A percentile compares a stretch with the other conserved stretches of the same genome.
These are phyloP conservation scores for Drosophila miranda DNA, from an alignment of 1,140 invertebrate genomes.

Conservation along the genomic window DNA sequence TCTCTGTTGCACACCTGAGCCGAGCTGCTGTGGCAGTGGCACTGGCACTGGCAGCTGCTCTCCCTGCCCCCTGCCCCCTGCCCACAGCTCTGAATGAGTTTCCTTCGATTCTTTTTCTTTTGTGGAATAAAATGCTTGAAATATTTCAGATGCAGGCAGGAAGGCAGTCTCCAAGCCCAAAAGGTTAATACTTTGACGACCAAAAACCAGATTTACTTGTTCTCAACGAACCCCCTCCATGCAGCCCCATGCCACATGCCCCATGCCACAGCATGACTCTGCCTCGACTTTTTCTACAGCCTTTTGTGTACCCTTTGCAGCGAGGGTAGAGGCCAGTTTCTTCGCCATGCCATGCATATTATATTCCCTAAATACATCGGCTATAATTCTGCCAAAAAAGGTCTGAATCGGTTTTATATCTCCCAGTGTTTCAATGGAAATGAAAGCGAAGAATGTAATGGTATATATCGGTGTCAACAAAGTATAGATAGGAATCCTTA, in stretches of 20 bases:
- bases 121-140: slow-evolving; percentile 63
- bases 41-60: slow-evolving; percentile 8
- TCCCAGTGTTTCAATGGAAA: too few relatives aligned
- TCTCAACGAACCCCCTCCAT: slow-evolving; percentile 28
- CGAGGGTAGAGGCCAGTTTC: too few relatives aligned
- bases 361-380: too few relatives aligned
- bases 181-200: slow-evolving; percentile 77
- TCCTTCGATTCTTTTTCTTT: slow-evolving; percentile 22
- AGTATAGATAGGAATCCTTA: too few relatives aligned
- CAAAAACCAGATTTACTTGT: slow-evolving; percentile 78
- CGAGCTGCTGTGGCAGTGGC: slow-evolving; percentile 8
- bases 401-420: too few relatives aligned
- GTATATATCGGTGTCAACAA: too few relatives aligned
- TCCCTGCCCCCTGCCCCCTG: background rate
- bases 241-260: background rate
- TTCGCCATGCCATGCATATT: too few relatives aligned
- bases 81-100: slow-evolving; percentile 1
- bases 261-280: slow-evolving; percentile 1
- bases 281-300: slow-evolving; percentile 10
- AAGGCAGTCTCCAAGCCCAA: slow-evolving; percentile 32
- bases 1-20: slow-evolving; percentile 32
- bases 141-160: slow-evolving; percentile 61
- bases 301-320: background rate
- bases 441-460: too few relatives aligned
- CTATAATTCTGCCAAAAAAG: too few relatives aligned